Conservation (phyloP, 92 coral and sea anemone genomes). For the Pocillopora grandis region DNA sequence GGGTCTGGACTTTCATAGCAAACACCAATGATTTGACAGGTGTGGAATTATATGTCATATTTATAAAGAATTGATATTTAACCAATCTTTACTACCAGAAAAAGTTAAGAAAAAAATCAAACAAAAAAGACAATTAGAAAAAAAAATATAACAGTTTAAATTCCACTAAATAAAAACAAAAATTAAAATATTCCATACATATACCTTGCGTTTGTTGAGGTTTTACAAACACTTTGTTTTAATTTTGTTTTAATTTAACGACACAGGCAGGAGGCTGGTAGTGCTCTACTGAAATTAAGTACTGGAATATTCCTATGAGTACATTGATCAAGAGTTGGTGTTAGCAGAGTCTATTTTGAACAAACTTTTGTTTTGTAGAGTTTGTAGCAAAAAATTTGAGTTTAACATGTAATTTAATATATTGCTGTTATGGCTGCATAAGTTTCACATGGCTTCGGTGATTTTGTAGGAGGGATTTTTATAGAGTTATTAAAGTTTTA, state of each 20-base stretch:
- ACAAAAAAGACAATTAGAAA: background rate
- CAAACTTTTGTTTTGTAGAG: background rate
- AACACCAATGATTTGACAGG: background rate
- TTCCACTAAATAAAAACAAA: background rate
- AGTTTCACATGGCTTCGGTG: background rate
- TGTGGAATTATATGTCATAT: conserved; percentile 15
- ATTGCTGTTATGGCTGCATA: too few relatives aligned
- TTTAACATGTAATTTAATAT: too few relatives aligned
- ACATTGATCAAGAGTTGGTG: background rate
- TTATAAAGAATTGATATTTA: background rate
- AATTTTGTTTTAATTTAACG: background rate
- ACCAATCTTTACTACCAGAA: conserved; percentile 4
- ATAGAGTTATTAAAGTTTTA: conserved; percentile 16
- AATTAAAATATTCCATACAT: background rate
- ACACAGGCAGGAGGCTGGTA: background rate
- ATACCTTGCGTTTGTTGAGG: conserved; percentile 37
- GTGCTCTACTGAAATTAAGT: background rate
- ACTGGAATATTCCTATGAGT: background rate
- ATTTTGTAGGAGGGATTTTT: conserved; percentile 34
- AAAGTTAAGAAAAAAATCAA: conserved; percentile 10
- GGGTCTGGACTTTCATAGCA: background rate
- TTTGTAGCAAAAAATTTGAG: too few relatives aligned
- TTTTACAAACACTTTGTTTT: background rate
- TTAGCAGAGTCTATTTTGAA: background rate
- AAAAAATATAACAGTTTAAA: background rate